Evolutionary conservation across 1,140 invertebrate species (phyloP).

Genomic region (Arion vulgaris): DNA sequence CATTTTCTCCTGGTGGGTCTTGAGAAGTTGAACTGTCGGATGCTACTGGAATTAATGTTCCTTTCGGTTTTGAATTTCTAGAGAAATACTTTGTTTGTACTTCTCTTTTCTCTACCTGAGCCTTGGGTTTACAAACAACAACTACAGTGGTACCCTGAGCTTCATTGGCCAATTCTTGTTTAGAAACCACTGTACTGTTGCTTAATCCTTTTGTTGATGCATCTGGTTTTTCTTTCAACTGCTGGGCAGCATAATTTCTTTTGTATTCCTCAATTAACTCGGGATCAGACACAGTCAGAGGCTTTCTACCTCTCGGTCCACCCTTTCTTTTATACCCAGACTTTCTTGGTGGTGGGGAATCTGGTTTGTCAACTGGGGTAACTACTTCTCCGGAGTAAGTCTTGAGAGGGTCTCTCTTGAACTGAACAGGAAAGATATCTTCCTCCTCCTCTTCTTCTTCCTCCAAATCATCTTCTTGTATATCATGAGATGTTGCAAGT

Average conservation of each 20-base stretch:
- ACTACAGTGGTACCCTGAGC: conserved; percentile 57
- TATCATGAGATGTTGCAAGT: not conserved
- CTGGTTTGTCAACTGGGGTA: conserved; percentile 41
- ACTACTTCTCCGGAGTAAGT: conserved; percentile 46
- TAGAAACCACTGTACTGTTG: conserved; percentile 59
- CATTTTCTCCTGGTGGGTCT: not conserved
- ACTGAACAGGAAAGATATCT: conserved; percentile 42
- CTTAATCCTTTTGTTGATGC: conserved; percentile 43
- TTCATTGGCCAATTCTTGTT: conserved; percentile 52
- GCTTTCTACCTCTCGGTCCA: conserved; percentile 34
- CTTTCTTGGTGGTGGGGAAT: conserved; percentile 36
- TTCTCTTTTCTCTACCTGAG: conserved; percentile 40
- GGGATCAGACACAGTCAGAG: conserved; percentile 45
- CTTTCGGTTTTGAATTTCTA: conserved; percentile 38
- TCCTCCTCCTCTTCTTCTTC: conserved; percentile 36
- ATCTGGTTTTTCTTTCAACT: conserved; percentile 27
- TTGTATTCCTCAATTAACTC: conserved; percentile 44
- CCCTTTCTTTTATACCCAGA: conserved; percentile 14
- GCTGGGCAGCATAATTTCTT: conserved; percentile 35
- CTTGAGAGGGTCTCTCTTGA: conserved; percentile 41
- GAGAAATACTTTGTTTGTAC: conserved; percentile 50
- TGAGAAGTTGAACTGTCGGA: not conserved
- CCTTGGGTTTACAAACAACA: conserved; percentile 57
- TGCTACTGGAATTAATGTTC: conserved; percentile 3
- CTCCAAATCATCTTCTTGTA: not conserved